A percentile compares a stretch with the other conserved stretches of the same genome.
Conservation (phyloP, 2,797 vertebrate genomes). For the Lemur catta region DNA sequence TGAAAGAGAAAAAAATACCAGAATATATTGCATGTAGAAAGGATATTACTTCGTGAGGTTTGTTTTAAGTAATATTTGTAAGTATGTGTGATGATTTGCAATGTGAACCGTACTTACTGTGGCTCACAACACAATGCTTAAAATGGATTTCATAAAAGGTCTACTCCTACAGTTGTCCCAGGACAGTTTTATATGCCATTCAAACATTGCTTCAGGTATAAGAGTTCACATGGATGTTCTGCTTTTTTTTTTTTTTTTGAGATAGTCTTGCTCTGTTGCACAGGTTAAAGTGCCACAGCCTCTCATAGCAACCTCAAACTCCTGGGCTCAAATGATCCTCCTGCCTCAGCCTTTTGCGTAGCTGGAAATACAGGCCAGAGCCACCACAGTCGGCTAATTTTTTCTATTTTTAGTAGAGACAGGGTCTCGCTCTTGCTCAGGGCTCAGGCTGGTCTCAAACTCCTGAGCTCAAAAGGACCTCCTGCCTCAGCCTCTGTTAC, state of each 20-base stretch:
- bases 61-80: not conserved
- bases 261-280: too few relatives aligned
- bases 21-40: not conserved
- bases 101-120: not conserved
- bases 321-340: too few relatives aligned
- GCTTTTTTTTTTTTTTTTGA: not conserved
- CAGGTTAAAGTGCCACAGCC: too few relatives aligned
- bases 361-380: too few relatives aligned
- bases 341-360: too few relatives aligned
- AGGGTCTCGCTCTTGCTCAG: too few relatives aligned
- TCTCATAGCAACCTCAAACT: too few relatives aligned
- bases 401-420: too few relatives aligned
- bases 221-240: not conserved
- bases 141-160: not conserved
- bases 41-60: not conserved
- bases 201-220: not conserved
- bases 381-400: too few relatives aligned
- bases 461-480: too few relatives aligned
- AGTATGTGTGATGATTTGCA: not conserved
- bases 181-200: not conserved
- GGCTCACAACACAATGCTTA: not conserved
- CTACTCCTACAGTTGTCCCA: not conserved
- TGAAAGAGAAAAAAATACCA: conserved; percentile 15
- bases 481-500: too few relatives aligned
- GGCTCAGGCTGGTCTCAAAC: too few relatives aligned